Conservation (phyloP, 2,888 invertebrate genomes). For the Rhyacophila evoluta region DNA sequence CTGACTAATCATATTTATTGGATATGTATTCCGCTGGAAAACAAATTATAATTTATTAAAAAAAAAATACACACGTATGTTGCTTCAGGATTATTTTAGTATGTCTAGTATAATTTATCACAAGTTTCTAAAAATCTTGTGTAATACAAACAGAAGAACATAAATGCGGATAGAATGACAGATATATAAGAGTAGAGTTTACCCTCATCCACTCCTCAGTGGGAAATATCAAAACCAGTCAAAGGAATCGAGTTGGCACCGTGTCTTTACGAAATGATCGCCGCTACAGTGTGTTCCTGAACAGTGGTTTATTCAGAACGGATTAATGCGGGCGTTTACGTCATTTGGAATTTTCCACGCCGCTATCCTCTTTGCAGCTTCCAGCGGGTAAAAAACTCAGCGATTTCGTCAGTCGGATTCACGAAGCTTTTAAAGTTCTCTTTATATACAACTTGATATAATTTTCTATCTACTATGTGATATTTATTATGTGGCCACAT, state of each 20-base stretch:
- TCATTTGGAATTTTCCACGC: background rate
- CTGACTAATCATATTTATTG: no score
- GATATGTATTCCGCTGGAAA: no score
- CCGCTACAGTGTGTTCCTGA: background rate
- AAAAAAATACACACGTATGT: no score
- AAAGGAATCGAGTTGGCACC: background rate
- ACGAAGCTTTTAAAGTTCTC: slow-evolving; percentile 26
- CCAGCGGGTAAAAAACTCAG: slow-evolving; percentile 39
- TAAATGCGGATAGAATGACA: slow-evolving; percentile 53
- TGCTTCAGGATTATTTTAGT: no score
- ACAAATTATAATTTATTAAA: no score
- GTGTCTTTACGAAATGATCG: background rate
- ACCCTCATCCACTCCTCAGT: slow-evolving; percentile 48
- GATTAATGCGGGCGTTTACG: background rate
- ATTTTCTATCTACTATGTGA: no score
- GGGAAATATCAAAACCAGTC: background rate
- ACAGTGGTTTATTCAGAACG: background rate
- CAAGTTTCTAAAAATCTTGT: background rate
- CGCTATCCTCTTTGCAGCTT: slow-evolving; percentile 43
- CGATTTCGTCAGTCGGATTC: slow-evolving; percentile 40
- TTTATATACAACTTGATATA: background rate
- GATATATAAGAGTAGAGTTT: slow-evolving; percentile 53
- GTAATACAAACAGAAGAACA: slow-evolving; percentile 34
- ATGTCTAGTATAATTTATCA: no score
- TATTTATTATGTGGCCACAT: no score